Conservation (phyloP, 2,113 vertebrate genomes). For the Chamaetylas fuelleborni region DNA sequence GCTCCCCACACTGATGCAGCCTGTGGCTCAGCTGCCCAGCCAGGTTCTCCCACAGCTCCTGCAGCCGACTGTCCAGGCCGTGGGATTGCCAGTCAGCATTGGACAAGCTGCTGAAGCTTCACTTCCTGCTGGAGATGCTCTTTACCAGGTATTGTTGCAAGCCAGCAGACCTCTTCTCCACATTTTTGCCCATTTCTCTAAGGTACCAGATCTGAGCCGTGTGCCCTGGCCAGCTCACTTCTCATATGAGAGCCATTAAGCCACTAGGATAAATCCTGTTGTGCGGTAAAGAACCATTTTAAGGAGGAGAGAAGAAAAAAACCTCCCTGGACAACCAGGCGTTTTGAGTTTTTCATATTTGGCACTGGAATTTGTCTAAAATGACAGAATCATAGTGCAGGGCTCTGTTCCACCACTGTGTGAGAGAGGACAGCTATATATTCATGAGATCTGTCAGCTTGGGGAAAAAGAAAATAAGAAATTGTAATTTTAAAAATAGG, state of each 20-base stretch:
- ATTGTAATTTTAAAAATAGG: background rate
- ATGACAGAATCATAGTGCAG: background rate
- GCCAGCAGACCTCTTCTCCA: conserved; percentile 52
- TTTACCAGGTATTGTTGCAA: conserved; percentile 87
- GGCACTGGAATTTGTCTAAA: background rate
- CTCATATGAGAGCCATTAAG: background rate
- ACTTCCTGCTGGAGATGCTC: conserved; percentile 81
- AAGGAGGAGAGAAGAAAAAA: background rate
- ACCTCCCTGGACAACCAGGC: background rate
- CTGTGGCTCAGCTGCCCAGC: conserved; percentile 76
- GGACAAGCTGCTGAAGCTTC: conserved; percentile 85
- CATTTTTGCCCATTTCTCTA: background rate
- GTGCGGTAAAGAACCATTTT: background rate
- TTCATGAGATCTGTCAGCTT: background rate
- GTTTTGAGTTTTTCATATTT: background rate
- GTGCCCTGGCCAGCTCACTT: background rate
- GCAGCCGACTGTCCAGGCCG: conserved; percentile 77
- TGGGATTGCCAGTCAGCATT: conserved; percentile 87
- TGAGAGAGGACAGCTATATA: background rate
- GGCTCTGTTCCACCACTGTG: background rate
- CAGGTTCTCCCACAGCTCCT: conserved; percentile 80
- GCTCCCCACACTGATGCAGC: conserved; percentile 75
- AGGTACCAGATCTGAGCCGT: background rate
- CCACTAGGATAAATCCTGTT: background rate
- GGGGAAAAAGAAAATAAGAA: background rate